Percentiles rank a stretch among this genome's conserved stretches.
Evolutionary conservation across 2,888 invertebrate species (phyloP).

Genomic region (Drosophila meridiana): DNA sequence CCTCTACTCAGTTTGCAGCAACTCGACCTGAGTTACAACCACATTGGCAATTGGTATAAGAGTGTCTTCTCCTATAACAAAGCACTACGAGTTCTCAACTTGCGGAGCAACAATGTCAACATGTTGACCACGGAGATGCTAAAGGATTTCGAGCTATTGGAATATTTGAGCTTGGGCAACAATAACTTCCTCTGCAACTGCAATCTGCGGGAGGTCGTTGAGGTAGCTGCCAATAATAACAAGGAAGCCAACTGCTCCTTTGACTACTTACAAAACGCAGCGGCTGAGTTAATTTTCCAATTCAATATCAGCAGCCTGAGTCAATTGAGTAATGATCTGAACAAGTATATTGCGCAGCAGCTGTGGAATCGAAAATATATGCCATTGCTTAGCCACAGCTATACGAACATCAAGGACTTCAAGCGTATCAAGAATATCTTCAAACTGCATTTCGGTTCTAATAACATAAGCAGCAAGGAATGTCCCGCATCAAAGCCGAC

Average conservation of each 20-base stretch:
- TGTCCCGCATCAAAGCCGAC: slow-evolving; percentile 47
- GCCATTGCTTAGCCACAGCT: slow-evolving; percentile 50
- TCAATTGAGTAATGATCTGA: background rate
- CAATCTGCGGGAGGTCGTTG: slow-evolving; percentile 86
- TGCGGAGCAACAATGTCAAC: slow-evolving; percentile 87
- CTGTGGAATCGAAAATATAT: slow-evolving; percentile 50
- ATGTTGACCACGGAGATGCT: slow-evolving; percentile 87
- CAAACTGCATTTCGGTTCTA: slow-evolving; percentile 49
- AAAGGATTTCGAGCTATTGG: slow-evolving; percentile 86
- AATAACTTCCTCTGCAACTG: slow-evolving; percentile 88
- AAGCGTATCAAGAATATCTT: slow-evolving; percentile 51
- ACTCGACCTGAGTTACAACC: slow-evolving; percentile 86
- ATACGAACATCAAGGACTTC: slow-evolving; percentile 56
- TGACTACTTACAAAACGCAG: slow-evolving; percentile 36
- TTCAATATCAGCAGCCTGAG: background rate
- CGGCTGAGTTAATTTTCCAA: slow-evolving; percentile 8
- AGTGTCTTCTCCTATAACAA: slow-evolving; percentile 84
- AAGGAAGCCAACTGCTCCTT: slow-evolving; percentile 69
- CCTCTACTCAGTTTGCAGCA: slow-evolving; percentile 85
- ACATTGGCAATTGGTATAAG: slow-evolving; percentile 87
- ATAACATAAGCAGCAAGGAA: slow-evolving; percentile 6
- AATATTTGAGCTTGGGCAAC: slow-evolving; percentile 86
- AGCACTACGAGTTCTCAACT: slow-evolving; percentile 85
- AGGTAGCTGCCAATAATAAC: slow-evolving; percentile 82
- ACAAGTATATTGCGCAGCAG: slow-evolving; percentile 24